These are phyloP conservation scores for Propsilocerus akamusi DNA, from an alignment of 1,140 invertebrate species.

Conservation along the genomic window DNA sequence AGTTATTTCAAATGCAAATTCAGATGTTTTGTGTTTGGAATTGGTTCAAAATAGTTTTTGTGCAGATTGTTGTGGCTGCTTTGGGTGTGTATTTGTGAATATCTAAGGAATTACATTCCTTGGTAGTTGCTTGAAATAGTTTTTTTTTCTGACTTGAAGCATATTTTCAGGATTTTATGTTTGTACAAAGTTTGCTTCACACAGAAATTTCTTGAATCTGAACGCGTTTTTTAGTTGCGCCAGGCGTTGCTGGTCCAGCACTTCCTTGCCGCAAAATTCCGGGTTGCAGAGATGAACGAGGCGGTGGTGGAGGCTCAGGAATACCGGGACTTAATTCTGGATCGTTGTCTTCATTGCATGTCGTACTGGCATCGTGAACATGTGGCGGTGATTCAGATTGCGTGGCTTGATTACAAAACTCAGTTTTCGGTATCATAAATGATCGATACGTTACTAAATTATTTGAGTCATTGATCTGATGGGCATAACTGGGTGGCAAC, in stretches of 20 bases:
- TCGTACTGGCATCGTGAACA: conserved; percentile 6
- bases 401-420: conserved; percentile 7
- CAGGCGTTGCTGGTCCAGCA: conserved; percentile 28
- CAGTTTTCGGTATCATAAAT: neutral
- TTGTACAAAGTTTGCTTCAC: conserved; percentile 29
- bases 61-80: too few species aligned
- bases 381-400: conserved; percentile 4
- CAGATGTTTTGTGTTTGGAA: too few species aligned
- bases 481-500: neutral
- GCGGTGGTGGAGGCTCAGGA: conserved; percentile 38
- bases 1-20: too few species aligned
- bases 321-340: conserved; percentile 28
- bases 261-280: conserved; percentile 42
- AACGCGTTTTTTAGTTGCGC: conserved; percentile 62
- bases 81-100: too few species aligned
- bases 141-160: neutral
- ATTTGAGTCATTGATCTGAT: neutral
- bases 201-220: conserved; percentile 78
- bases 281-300: conserved; percentile 31
- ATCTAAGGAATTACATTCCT: too few species aligned
- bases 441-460: neutral
- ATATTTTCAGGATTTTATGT: neutral
- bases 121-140: neutral
- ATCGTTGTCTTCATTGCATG: conserved; percentile 11
- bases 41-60: too few species aligned